Conservation (phyloP, 1,140 invertebrate species). For the Myzus persicae region DNA sequence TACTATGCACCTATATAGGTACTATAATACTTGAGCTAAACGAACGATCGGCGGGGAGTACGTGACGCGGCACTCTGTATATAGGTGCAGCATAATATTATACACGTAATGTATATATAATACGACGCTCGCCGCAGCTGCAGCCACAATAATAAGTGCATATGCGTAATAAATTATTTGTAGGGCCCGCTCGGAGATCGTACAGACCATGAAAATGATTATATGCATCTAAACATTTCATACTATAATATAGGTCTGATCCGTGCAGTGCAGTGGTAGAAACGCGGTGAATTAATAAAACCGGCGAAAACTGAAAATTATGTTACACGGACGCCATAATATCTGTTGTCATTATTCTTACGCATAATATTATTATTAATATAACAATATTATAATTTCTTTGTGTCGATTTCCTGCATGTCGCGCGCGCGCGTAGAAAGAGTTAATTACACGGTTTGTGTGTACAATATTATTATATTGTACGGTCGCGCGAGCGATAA, state of each 20-base stretch:
- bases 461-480: not conserved
- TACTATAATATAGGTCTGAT: not conserved
- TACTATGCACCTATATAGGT: not conserved
- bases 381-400: not conserved
- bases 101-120: not conserved
- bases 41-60: not conserved
- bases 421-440: not conserved
- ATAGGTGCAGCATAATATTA: not conserved
- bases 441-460: conserved; percentile 13
- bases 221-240: not conserved
- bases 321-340: too few species aligned
- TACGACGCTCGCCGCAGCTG: not conserved
- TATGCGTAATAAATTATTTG: not conserved
- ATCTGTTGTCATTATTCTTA: not conserved
- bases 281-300: not conserved
- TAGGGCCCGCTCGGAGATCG: not conserved
- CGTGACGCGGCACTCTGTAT: not conserved
- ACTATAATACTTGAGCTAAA: not conserved
- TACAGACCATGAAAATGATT: not conserved
- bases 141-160: not conserved
- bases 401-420: conserved; percentile 15
- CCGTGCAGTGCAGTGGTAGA: not conserved
- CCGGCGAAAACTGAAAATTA: not conserved
- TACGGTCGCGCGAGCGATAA: not conserved
- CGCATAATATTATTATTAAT: not conserved